These are phyloP conservation scores for Perognathus longimembris DNA, from an alignment of 2,113 vertebrate species.

Conservation along the genomic window DNA sequence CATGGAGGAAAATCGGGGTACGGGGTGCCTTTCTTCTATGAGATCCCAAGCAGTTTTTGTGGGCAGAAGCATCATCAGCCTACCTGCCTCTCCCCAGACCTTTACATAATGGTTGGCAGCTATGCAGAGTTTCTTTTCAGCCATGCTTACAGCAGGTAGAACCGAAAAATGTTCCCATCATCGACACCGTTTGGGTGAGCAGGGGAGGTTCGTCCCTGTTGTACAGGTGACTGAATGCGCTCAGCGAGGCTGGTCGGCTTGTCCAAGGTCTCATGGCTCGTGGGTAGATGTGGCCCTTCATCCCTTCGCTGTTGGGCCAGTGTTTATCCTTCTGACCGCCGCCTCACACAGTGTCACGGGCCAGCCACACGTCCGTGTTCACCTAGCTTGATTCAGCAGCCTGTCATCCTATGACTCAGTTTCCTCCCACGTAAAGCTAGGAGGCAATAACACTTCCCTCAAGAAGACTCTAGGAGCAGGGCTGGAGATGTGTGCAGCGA, in stretches of 20 bases:
- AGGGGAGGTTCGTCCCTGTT: not conserved
- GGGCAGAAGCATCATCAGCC: not conserved
- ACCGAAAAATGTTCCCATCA: not conserved
- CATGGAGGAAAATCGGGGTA: not conserved
- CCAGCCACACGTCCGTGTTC: no score
- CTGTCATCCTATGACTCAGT: not conserved
- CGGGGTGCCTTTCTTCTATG: not conserved
- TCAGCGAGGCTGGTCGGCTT: not conserved
- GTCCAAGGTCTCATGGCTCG: not conserved
- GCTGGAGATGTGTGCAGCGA: not conserved
- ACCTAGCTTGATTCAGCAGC: no score
- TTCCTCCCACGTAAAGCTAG: not conserved
- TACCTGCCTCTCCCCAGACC: not conserved
- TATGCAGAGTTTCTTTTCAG: no score
- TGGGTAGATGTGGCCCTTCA: not conserved
- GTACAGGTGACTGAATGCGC: no score
- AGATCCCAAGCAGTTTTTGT: not conserved
- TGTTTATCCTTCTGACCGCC: not conserved
- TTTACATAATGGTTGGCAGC: not conserved
- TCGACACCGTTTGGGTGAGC: not conserved
- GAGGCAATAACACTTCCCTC: not conserved
- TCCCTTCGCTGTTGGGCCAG: not conserved
- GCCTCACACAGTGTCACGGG: fast-evolving
- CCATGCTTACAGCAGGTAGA: no score
- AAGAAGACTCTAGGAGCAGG: no score